Percentiles rank a stretch among this genome's conserved stretches.
phyloP scores from a whole-genome alignment of 2,888 invertebrate species.

The Tuberolachnus salignus region DNA sequence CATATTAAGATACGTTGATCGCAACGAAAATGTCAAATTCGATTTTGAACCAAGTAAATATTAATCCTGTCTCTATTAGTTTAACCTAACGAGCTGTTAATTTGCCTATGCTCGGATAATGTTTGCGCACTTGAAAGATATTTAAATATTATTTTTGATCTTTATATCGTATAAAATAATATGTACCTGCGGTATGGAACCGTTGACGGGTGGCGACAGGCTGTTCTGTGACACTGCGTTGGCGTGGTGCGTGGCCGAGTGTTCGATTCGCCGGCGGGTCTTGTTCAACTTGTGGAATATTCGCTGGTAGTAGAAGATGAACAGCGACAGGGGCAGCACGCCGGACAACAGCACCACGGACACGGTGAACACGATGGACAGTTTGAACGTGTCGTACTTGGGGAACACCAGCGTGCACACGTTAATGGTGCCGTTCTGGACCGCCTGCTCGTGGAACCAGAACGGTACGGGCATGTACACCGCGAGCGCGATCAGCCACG shows the following conservation, averaged over 20 bases:
- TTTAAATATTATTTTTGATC: no score
- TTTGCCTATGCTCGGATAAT: no score
- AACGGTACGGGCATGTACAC: conserved; percentile 66
- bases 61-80: no score
- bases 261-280: conserved; percentile 66
- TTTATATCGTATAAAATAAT: no score
- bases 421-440: conserved; percentile 59
- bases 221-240: conserved; percentile 6
- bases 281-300: conserved; percentile 67
- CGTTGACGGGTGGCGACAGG: conserved; percentile 16
- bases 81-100: no score
- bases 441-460: conserved; percentile 64
- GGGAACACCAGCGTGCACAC: conserved; percentile 68
- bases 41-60: no score
- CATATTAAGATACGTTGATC: no score
- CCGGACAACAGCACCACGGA: conserved; percentile 65
- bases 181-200: conserved; percentile 20
- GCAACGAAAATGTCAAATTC: no score
- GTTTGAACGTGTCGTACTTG: conserved; percentile 63
- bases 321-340: conserved; percentile 66
- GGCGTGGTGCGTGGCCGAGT: conserved; percentile 11
- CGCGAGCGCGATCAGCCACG: conserved; percentile 65
- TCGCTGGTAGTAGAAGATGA: conserved; percentile 67
- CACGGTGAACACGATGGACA: conserved; percentile 66
- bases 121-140: no score